Conservation (phyloP, 2,888 invertebrate genomes). For the Habroteleia sp. region DNA sequence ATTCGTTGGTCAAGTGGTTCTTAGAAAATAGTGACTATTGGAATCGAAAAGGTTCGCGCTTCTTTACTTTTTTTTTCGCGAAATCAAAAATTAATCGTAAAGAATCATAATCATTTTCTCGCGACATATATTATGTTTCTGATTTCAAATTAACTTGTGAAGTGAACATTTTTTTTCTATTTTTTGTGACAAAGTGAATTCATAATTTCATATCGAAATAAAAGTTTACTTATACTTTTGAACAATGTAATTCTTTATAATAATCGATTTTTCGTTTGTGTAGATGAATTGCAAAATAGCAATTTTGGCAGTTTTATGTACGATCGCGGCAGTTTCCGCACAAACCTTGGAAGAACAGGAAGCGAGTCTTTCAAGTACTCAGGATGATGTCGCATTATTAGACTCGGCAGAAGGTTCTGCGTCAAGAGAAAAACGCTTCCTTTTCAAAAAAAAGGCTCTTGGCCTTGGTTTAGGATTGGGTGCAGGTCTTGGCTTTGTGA, state of each 20-base stretch:
- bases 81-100: not conserved
- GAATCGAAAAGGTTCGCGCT: slow-evolving; percentile 48
- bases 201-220: no score
- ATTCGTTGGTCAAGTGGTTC: slow-evolving; percentile 61
- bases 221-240: no score
- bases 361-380: slow-evolving; percentile 35
- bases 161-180: no score
- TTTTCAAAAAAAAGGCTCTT: slow-evolving; percentile 75
- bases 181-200: no score
- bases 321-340: slow-evolving; percentile 51
- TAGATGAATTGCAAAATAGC: slow-evolving; percentile 65
- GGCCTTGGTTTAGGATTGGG: slow-evolving; percentile 78
- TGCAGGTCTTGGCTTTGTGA: slow-evolving; percentile 69
- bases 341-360: slow-evolving; percentile 56
- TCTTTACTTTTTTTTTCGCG: not conserved
- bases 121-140: no score
- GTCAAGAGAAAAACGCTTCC: slow-evolving; percentile 74
- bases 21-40: slow-evolving; percentile 37
- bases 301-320: slow-evolving; percentile 58
- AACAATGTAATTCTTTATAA: no score
- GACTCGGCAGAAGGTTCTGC: slow-evolving; percentile 23
- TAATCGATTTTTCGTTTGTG: slow-evolving; percentile 27
- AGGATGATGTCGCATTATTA: slow-evolving; percentile 47
- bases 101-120: no score
- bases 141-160: no score